Percentiles rank a stretch among this genome's conserved stretches.
phyloP scores from a whole-genome alignment of 2,888 invertebrate genomes.

The Cylloceria caligata region DNA sequence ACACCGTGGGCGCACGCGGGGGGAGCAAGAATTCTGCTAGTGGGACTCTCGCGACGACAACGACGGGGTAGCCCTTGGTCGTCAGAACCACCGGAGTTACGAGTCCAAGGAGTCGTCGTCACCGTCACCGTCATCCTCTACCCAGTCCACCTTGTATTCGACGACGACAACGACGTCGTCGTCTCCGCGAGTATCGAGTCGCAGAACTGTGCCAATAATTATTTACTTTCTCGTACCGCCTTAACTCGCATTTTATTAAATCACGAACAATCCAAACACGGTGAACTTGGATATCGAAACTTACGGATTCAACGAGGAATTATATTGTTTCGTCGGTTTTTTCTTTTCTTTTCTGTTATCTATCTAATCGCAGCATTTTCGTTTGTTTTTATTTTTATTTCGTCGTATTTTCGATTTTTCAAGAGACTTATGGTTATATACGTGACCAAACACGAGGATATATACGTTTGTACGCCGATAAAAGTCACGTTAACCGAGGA shows the following conservation, averaged over 20 bases:
- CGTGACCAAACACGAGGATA: background rate
- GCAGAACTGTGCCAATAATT: constrained; percentile 37
- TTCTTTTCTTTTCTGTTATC: constrained; percentile 38
- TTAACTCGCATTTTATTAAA: background rate
- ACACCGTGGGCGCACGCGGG: constrained; percentile 74
- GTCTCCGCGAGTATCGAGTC: too few species aligned
- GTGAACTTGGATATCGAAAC: constrained; percentile 48
- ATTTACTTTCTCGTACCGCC: too few species aligned
- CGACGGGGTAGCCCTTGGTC: constrained; percentile 66
- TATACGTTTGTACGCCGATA: constrained; percentile 20
- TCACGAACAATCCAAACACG: background rate
- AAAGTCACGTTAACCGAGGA: constrained; percentile 56
- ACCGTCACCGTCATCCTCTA: background rate
- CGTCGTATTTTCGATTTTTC: background rate
- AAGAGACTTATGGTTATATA: background rate
- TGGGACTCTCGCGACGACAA: constrained; percentile 74
- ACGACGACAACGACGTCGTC: too few species aligned
- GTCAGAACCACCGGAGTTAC: constrained; percentile 44
- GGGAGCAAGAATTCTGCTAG: constrained; percentile 70
- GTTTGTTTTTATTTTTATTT: background rate
- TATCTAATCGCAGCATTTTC: constrained; percentile 39
- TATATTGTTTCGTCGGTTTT: constrained; percentile 32
- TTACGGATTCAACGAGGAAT: constrained; percentile 52
- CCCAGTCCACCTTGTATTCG: background rate
- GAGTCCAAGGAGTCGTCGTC: constrained; percentile 39